Base-by-base conservation (phyloP, 2,888 invertebrate species). In the Sclerodermus sp. region DNA sequence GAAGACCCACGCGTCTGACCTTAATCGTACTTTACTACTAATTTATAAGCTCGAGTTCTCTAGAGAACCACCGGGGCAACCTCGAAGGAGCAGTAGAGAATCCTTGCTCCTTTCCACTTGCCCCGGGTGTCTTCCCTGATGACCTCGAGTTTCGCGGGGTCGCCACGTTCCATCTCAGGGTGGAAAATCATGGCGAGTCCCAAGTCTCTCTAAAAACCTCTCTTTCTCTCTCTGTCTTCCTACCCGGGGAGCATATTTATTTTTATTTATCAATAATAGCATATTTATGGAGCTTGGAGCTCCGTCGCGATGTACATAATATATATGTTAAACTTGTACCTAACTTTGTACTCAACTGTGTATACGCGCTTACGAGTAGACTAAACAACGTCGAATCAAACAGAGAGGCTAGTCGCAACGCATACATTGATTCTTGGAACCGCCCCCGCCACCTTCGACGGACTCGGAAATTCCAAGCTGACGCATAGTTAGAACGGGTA, bases 341-440 rank as follows among this genome's bases (percentile, higher is more conserved):
- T 38, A 38, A 40, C 23, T 45, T 13, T 34, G 41, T 30, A 47
- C 41, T 45, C 16, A 13, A 41, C 40, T 41, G 38, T 38, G 40
- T 49, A 23, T 43, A 51, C 44, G 51, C 47, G 47, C 3, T 23
- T 23, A 23, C 23, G 23, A 45, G 55, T 37, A 36, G 44, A 49
- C 53, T 41, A 30, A 38, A 31, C 39, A 47, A 47, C 41, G 55
- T 64, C 56, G 45, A 64, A 69, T 67, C 66, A 63, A 71, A 68
- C 54, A 57, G 54, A 68, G 66, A 71, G 64, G 64, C 67, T 66
- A 68, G 68, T 67, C 70, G 66, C 56, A 58, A 63, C 55, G 47
- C 38, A 32, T 37, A 54, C 53, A 54, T 55, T 53, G 55, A 6
- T 30, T 30, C 30, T 30, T 30, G 30, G n/a, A n/a, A n/a, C n/a